A percentile compares a stretch with the other conserved stretches of the same genome.
These are phyloP conservation scores for Pterocles orientalis DNA, from an alignment of 2,113 vertebrate species.

Conservation along the genomic window DNA sequence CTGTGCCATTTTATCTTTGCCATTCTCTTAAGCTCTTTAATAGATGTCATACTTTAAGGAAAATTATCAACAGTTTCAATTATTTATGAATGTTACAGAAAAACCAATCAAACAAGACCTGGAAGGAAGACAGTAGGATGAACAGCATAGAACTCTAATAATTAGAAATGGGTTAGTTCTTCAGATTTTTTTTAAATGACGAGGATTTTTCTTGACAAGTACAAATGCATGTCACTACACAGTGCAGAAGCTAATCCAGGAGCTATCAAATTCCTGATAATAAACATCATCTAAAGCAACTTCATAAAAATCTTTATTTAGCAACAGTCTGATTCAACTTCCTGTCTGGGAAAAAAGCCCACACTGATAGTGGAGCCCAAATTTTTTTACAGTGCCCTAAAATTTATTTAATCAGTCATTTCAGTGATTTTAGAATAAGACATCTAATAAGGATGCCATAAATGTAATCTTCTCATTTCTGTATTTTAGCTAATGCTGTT, in stretches of 20 bases:
- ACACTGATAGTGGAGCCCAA: not conserved
- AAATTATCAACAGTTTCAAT: conserved; percentile 25
- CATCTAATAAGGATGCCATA: not conserved
- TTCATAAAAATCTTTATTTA: not conserved
- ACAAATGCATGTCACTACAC: not conserved
- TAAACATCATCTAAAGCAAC: not conserved
- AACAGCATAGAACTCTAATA: not conserved
- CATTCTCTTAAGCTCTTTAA: not conserved
- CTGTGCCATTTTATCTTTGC: conserved; percentile 14
- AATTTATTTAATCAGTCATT: not conserved
- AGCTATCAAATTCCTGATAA: not conserved
- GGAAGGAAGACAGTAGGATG: not conserved
- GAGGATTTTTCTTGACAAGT: not conserved
- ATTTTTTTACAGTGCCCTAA: not conserved
- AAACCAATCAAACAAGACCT: not conserved
- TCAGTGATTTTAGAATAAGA: not conserved
- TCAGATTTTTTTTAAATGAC: not conserved
- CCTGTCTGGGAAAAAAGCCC: not conserved
- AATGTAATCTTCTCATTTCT: not conserved
- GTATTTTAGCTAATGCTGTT: not conserved
- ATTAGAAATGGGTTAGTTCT: not conserved
- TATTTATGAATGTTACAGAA: conserved; percentile 27
- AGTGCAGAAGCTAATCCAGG: not conserved
- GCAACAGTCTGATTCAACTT: not conserved
- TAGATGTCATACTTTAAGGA: not conserved